These are phyloP conservation scores for Parazoanthus atlanticus DNA, from an alignment of 92 coral and sea anemone genomes.

Conservation along the genomic window DNA sequence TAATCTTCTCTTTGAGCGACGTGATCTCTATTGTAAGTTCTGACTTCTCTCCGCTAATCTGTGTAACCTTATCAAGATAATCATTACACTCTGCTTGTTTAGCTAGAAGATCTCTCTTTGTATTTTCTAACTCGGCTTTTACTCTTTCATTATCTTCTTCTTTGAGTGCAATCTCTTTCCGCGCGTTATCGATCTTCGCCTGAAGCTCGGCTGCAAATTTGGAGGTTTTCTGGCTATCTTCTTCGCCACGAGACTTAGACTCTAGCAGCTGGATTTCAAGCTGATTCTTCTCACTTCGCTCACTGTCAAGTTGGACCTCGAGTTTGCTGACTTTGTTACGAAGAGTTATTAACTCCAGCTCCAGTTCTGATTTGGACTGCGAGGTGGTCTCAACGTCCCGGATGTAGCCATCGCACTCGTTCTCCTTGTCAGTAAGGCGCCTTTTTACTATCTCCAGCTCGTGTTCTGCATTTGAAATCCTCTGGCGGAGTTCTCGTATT, in stretches of 20 bases:
- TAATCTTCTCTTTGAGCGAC: constrained; percentile 80
- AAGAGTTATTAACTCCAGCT: constrained; percentile 67
- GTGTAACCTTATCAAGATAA: constrained; percentile 75
- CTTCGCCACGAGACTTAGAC: constrained; percentile 66
- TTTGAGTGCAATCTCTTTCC: constrained; percentile 75
- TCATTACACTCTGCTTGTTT: constrained; percentile 83
- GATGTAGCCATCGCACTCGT: constrained; percentile 64
- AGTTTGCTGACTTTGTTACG: constrained; percentile 74
- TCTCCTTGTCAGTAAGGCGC: constrained; percentile 68
- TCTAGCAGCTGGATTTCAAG: constrained; percentile 74
- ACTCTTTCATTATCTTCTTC: constrained; percentile 88
- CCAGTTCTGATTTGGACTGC: constrained; percentile 69
- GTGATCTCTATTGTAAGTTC: constrained; percentile 88
- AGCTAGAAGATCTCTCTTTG: constrained; percentile 77
- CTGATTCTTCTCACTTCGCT: constrained; percentile 62
- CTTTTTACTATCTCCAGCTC: constrained; percentile 68
- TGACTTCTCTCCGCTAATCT: constrained; percentile 84
- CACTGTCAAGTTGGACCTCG: constrained; percentile 68
- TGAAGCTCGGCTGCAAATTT: constrained; percentile 79
- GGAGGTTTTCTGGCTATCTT: constrained; percentile 63
- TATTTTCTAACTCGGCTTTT: constrained; percentile 75
- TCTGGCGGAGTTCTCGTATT: constrained; percentile 71
- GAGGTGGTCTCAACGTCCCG: constrained; percentile 65
- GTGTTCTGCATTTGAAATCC: constrained; percentile 65
- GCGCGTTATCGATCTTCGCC: constrained; percentile 74